Conservation (phyloP, 1,140 invertebrate species). For the Arion vulgaris region DNA sequence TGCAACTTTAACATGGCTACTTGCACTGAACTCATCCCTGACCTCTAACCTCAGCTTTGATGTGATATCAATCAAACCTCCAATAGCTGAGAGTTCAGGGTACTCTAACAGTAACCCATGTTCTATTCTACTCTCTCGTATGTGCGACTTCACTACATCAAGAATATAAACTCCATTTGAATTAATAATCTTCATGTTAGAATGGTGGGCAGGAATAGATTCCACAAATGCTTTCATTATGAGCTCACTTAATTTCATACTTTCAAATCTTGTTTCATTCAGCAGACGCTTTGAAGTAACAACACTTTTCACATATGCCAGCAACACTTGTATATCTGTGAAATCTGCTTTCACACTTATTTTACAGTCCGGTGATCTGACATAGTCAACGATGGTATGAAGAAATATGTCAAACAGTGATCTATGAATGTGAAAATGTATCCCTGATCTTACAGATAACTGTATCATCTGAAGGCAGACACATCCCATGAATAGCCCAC, state of each 20-base stretch:
- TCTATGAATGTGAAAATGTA: conserved; percentile 35
- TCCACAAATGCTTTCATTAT: conserved; percentile 51
- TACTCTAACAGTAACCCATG: conserved; percentile 47
- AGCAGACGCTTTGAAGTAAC: conserved; percentile 43
- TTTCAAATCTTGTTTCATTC: conserved; percentile 30
- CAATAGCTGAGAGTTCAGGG: conserved; percentile 41
- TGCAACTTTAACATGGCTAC: conserved; percentile 41
- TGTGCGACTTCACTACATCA: conserved; percentile 15
- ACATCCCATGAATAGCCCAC: conserved; percentile 44
- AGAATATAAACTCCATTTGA: conserved; percentile 46
- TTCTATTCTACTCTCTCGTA: conserved; percentile 33
- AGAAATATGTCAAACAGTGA: conserved; percentile 46
- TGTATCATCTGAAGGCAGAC: conserved; percentile 42
- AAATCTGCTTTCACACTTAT: conserved; percentile 40
- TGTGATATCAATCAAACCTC: conserved; percentile 12
- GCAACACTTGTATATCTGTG: conserved; percentile 44
- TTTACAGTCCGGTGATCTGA: conserved; percentile 38
- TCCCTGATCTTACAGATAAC: conserved; percentile 35
- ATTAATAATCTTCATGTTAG: neutral
- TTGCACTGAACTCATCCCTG: neutral
- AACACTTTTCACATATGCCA: conserved; percentile 46
- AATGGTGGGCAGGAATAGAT: conserved; percentile 35
- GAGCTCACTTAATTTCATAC: conserved; percentile 40
- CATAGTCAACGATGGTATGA: conserved; percentile 31
- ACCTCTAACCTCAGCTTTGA: neutral